These are phyloP conservation scores for Microctonus brassicae DNA, from an alignment of 2,888 invertebrate species.

Conservation along the genomic window DNA sequence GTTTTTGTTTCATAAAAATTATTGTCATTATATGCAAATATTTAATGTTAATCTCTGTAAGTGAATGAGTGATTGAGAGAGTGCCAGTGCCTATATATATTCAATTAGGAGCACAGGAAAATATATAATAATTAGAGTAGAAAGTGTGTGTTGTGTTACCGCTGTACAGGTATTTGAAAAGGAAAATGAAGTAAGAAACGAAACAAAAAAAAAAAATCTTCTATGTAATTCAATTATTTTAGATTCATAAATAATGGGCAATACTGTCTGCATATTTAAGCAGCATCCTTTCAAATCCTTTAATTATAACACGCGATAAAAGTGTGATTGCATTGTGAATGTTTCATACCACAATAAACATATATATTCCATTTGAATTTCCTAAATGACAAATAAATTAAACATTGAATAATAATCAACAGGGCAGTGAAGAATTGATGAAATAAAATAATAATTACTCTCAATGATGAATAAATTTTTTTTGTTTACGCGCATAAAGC, in stretches of 20 bases:
- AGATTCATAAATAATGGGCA: background rate
- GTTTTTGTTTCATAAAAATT: background rate
- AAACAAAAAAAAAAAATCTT: background rate
- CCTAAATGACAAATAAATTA: background rate
- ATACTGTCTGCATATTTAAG: background rate
- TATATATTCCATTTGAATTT: background rate
- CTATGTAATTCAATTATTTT: background rate
- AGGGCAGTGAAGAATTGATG: no score
- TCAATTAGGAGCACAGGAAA: background rate
- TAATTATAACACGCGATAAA: background rate
- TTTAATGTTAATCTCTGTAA: background rate
- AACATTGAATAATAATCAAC: no score
- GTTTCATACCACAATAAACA: no score
- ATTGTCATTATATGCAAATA: constrained; percentile 4
- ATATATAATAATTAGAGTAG: background rate
- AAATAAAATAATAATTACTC: no score
- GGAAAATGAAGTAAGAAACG: background rate
- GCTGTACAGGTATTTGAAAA: background rate
- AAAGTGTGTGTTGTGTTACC: background rate
- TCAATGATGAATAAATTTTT: no score
- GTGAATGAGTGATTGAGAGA: background rate
- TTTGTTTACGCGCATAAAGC: no score
- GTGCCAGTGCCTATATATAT: background rate
- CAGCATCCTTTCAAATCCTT: background rate
- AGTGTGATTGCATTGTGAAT: no score